phyloP scores from a whole-genome alignment of 2,888 invertebrate genomes.

The Drosophila colorata region DNA sequence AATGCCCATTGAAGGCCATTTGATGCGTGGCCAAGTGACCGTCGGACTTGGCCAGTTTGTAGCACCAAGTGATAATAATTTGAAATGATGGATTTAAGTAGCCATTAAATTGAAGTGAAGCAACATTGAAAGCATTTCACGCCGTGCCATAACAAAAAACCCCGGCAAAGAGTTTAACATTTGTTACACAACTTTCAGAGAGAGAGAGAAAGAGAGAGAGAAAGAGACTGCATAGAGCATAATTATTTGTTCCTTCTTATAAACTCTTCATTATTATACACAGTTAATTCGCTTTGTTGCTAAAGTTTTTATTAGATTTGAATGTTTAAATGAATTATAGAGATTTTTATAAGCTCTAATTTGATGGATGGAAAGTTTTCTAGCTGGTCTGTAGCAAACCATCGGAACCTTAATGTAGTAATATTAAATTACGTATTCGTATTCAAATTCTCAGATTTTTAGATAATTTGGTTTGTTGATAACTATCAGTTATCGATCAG shows the following conservation, averaged over 20 bases:
- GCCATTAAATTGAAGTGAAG: slow-evolving; percentile 70
- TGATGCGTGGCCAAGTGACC: slow-evolving; percentile 76
- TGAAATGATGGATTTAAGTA: slow-evolving; percentile 79
- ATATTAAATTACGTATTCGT: too few relatives aligned
- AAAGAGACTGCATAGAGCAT: too few relatives aligned
- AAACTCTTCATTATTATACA: neutral
- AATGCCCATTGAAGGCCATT: slow-evolving; percentile 76
- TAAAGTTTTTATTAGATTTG: neutral
- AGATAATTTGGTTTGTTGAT: too few relatives aligned
- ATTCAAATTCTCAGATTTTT: too few relatives aligned
- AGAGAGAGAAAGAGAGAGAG: too few relatives aligned
- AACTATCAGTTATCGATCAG: too few relatives aligned
- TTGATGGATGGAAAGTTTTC: neutral
- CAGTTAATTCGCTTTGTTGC: neutral
- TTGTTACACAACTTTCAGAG: neutral
- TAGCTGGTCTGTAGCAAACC: neutral
- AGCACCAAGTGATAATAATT: slow-evolving; percentile 66
- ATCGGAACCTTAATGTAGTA: too few relatives aligned
- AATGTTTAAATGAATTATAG: neutral
- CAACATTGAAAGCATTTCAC: slow-evolving; percentile 32
- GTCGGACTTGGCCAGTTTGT: slow-evolving; percentile 37
- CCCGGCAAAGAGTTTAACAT: neutral
- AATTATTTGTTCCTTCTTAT: too few relatives aligned
- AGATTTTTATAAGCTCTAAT: neutral
- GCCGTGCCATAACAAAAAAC: neutral